Percentiles rank a stretch among this genome's conserved stretches.
Evolutionary conservation across 2,888 invertebrate genomes (phyloP).

Genomic region (Archaeoteleia sp.): DNA sequence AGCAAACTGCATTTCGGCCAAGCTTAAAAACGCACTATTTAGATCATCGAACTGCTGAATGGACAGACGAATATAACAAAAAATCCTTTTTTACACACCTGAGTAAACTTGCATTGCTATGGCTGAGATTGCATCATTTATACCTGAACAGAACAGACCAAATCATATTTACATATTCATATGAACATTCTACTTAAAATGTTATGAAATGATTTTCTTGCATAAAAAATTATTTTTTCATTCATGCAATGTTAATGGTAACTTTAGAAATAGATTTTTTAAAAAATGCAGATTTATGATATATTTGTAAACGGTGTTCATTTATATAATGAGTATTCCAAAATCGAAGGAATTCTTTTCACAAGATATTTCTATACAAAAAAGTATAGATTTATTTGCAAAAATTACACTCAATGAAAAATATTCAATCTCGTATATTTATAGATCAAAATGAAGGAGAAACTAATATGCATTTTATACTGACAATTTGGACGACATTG

Average conservation of each 20-base stretch:
- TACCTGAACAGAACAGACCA: constrained; percentile 75
- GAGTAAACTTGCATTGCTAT: constrained; percentile 72
- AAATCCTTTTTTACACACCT: constrained; percentile 70
- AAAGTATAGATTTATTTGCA: too few relatives aligned
- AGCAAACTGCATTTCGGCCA: constrained; percentile 32
- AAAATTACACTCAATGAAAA: too few relatives aligned
- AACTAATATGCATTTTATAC: neutral
- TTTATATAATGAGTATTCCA: too few relatives aligned
- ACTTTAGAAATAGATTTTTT: neutral
- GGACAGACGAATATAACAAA: constrained; percentile 64
- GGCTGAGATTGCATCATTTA: constrained; percentile 71
- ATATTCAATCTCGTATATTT: too few relatives aligned
- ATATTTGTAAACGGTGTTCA: neutral
- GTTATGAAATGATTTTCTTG: constrained; percentile 12
- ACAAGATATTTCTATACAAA: too few relatives aligned
- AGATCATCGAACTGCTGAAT: constrained; percentile 68
- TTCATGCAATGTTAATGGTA: constrained; percentile 52
- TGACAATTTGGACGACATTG: neutral
- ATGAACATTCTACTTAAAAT: constrained; percentile 41
- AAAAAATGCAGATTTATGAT: neutral
- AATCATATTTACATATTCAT: constrained; percentile 62
- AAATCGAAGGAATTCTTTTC: too few relatives aligned
- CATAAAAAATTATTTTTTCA: constrained; percentile 31
- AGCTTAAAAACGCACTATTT: constrained; percentile 1
- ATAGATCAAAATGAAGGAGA: neutral